Conservation (phyloP, 2,797 vertebrate genomes). For the Phoebastria nigripes region DNA sequence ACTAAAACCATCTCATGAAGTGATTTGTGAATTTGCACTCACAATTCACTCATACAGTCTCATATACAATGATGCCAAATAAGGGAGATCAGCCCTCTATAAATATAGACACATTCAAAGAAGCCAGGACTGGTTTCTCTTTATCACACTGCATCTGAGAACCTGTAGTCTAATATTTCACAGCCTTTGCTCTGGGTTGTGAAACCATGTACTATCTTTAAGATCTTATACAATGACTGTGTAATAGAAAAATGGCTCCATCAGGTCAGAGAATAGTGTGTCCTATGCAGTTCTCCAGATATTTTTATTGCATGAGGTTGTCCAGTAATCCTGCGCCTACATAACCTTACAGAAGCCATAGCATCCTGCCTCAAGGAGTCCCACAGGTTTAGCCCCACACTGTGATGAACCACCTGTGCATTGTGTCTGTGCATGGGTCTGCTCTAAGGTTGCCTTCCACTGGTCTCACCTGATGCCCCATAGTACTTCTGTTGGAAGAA, state of each 20-base stretch:
- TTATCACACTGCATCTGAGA: neutral
- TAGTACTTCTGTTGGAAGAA: neutral
- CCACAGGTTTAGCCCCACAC: neutral
- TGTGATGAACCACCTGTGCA: neutral
- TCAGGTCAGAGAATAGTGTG: neutral
- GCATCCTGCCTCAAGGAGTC: neutral
- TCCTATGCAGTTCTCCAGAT: neutral
- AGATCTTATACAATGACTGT: neutral
- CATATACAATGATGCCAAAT: neutral
- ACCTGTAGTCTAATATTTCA: neutral
- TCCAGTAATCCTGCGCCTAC: neutral
- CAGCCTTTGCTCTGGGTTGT: neutral
- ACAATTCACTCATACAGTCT: neutral
- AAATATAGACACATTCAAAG: neutral
- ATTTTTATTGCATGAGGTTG: neutral
- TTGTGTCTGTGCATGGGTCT: neutral
- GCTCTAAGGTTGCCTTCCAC: neutral
- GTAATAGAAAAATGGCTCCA: neutral
- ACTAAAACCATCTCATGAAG: neutral
- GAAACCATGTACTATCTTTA: neutral
- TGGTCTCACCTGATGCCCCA: neutral
- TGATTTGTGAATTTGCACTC: neutral
- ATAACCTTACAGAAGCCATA: neutral
- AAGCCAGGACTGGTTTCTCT: constrained; percentile 2
- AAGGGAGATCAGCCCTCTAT: neutral